Base-by-base conservation (phyloP, 2,888 invertebrate genomes). In the Drosophila tripunctata region DNA sequence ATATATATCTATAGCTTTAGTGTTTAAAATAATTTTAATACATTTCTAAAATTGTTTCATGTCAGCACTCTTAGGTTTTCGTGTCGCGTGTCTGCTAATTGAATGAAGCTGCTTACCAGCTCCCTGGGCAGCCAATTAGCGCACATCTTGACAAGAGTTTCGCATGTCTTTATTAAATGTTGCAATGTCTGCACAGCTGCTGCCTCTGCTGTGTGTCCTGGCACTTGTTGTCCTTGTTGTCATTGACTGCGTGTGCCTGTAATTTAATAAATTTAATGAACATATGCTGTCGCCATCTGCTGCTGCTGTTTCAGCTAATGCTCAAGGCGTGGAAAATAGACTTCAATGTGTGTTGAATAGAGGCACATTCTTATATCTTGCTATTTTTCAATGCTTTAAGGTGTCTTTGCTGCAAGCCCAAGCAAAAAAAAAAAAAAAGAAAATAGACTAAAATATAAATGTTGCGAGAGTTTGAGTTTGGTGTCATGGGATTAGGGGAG, bases 211-310 rank as follows among this genome's bases (percentile, higher is more conserved):
- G 43, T 38, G 60, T 63, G 58, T 74, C 58, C 43, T 41, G 72
- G 55, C 65, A 71, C 65, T 65, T 45, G 55, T 41, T 51, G 57
- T 64, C 58, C 41, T 43, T 56, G 45, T 54, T 56, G 50, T 65
- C 60, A 61, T 57, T 35, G 40, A 33, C 60, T 31, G 50, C 41
- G 48, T 62, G 65, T 69, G 66, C 52, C 44, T 56, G 71, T 84
- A 78, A 85, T 78, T 87, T 86, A 86, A 86, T 86, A 85, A 84
- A 88, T 85, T 88, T 88, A 86, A 86, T 86, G 88, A 88, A 81
- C 87, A 87, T 85, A 87, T 86, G 87, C 78, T 69, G 65, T 38
- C 62, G 67, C 54, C 67, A 48, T 69, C 70, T 61, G 55, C 56
- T 40, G 63, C 45, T 40, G 15, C 21, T 19, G 27, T 24, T 31